Conservation (phyloP, 2,888 invertebrate species). For the Tethea ocularis region DNA sequence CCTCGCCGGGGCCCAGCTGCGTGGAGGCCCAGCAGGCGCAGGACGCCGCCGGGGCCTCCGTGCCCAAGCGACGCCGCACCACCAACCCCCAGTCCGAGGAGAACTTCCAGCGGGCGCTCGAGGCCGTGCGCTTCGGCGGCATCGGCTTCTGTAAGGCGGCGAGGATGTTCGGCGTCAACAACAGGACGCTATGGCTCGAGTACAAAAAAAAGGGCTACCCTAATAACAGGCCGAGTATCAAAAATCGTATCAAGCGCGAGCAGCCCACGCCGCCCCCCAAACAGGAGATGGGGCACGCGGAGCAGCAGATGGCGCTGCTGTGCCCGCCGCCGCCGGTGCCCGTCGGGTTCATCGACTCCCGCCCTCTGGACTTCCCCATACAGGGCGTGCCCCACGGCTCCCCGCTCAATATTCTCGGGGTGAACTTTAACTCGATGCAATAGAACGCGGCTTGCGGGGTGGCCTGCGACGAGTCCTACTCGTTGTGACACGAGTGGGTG, state of each 20-base stretch:
- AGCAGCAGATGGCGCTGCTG: constrained; percentile 81
- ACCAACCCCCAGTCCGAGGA: constrained; percentile 93
- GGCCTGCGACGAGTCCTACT: constrained; percentile 52
- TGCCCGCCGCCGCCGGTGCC: constrained; percentile 87
- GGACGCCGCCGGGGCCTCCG: constrained; percentile 51
- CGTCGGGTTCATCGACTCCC: constrained; percentile 88
- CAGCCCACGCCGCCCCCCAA: constrained; percentile 85
- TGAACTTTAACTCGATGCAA: constrained; percentile 92
- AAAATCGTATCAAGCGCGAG: constrained; percentile 88
- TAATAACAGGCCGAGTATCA: constrained; percentile 90
- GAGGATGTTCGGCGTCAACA: constrained; percentile 92
- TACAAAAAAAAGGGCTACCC: constrained; percentile 94
- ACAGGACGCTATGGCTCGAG: constrained; percentile 92
- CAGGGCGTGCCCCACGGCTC: constrained; percentile 85
- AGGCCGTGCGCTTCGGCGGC: constrained; percentile 92
- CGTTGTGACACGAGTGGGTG: constrained; percentile 74
- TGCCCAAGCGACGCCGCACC: constrained; percentile 87
- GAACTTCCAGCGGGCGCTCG: constrained; percentile 91
- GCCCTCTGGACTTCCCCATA: constrained; percentile 87
- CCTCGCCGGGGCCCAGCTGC: constrained; percentile 68
- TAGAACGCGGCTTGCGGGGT: constrained; percentile 76
- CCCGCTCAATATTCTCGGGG: constrained; percentile 88
- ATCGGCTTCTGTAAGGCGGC: constrained; percentile 95
- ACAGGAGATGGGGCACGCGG: constrained; percentile 57
- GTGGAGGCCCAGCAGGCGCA: constrained; percentile 26